These are phyloP conservation scores for Pandemis cinnamomeana DNA, from an alignment of 2,888 invertebrate species.

Conservation along the genomic window DNA sequence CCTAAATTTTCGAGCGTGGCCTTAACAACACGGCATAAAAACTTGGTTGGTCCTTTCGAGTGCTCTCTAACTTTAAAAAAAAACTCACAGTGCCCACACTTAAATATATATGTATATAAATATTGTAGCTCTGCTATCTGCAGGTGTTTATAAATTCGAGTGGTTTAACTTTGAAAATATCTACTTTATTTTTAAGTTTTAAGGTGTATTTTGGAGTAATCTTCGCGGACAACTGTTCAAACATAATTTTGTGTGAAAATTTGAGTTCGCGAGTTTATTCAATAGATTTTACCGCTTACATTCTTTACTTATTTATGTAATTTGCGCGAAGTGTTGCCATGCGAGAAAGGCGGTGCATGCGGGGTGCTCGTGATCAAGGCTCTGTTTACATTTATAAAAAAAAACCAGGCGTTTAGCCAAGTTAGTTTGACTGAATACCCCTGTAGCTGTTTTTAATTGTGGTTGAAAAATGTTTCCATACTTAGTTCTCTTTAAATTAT, in stretches of 20 bases:
- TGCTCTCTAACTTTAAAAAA: neutral
- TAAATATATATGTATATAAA: neutral
- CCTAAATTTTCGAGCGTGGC: neutral
- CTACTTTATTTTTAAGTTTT: neutral
- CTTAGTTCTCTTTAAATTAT: no score
- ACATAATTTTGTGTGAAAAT: slow-evolving; percentile 18
- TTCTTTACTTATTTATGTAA: slow-evolving; percentile 9
- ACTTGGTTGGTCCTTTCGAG: neutral
- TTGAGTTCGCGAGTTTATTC: slow-evolving; percentile 25
- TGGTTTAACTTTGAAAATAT: neutral
- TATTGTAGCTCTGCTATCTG: neutral
- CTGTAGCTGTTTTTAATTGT: no score
- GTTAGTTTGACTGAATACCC: no score
- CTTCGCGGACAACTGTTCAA: slow-evolving; percentile 8
- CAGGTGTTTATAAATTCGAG: slow-evolving; percentile 1
- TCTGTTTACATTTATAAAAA: no score
- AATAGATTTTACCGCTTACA: slow-evolving; percentile 19
- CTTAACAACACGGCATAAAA: neutral
- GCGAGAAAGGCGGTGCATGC: neutral
- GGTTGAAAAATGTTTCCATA: no score
- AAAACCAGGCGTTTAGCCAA: no score
- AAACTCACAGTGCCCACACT: neutral
- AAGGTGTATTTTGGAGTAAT: slow-evolving; percentile 6
- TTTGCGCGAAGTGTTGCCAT: slow-evolving; percentile 1
- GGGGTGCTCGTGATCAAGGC: neutral